Evolutionary conservation across 2,888 invertebrate genomes (phyloP), one percentile per base, ranked within the genome.

Genomic region (Agrilus biguttatus): DNA sequence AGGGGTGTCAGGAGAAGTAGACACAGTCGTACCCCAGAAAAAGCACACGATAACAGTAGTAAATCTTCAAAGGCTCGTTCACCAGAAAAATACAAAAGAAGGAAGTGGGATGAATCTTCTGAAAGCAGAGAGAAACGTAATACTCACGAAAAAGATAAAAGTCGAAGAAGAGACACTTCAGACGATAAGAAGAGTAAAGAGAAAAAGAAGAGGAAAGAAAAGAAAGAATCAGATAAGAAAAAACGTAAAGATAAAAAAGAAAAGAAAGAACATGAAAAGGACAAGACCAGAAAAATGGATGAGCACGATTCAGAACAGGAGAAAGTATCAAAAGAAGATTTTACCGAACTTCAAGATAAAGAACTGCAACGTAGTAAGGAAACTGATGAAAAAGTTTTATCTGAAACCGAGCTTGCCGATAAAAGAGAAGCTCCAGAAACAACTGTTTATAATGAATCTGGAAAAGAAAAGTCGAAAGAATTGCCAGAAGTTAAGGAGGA

Each of bases 171-270:
- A 8, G 47, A 47, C 10, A 43, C 51, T 42, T 62, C 61, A 1
- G 65, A 65, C 21, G 63, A 64, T 13, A 64, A 60, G 45, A 62
- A 61, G 54, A 60, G 55, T 48, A 62, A 73, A 50, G 73, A 73
- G 36, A 70, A 71, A 47, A 75, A 74, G 52, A 74, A 73, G 47
- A 65, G 62, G 51, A 70, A 67, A 49, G 68, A 73, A 33, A 73
- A 72, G 48, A 74, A 71, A 14, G 59, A 57, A 47, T 61, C 58
- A 45, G 60, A 57, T 47, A 55, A 51, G 39, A 57, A 56, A 42
- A 59, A 61, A 53, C 54, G 61, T 49, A 58, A 64, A 49, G 58
- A 58, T 48, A 55, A 56, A 47, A 51, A 55, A 60, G 51, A 62
- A 59, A 45, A 59, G 58, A 47, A 62, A 53, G 55, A 59, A 45